Conservation (phyloP, 1,140 invertebrate genomes). For the Ceratitis capitata region DNA sequence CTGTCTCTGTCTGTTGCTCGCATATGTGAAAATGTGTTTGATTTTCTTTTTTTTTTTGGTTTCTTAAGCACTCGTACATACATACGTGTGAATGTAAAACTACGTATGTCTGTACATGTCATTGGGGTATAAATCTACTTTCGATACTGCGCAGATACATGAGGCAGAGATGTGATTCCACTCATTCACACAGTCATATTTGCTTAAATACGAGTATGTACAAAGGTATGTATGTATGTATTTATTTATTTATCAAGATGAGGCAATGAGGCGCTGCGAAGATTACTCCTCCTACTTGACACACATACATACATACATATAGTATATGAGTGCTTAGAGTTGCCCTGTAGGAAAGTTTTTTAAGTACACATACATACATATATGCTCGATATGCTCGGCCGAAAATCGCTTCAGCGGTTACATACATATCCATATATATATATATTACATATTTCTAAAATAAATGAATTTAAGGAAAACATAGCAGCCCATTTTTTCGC, state of each 20-base stretch:
- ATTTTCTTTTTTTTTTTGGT: background rate
- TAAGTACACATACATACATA: too few relatives aligned
- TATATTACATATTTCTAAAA: too few relatives aligned
- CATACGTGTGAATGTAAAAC: too few relatives aligned
- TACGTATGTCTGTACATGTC: too few relatives aligned
- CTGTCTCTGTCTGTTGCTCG: background rate
- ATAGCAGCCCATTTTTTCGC: too few relatives aligned
- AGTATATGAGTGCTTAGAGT: background rate
- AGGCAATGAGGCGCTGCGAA: background rate
- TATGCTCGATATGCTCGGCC: too few relatives aligned
- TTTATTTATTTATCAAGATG: too few relatives aligned
- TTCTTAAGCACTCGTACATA: too few relatives aligned
- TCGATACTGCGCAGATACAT: slow-evolving; percentile 41
- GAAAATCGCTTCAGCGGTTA: too few relatives aligned
- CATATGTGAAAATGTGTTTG: background rate
- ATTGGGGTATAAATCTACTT: background rate
- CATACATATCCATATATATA: too few relatives aligned
- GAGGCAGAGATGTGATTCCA: background rate
- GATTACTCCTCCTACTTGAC: background rate
- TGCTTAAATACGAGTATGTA: background rate
- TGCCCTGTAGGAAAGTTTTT: background rate
- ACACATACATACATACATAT: too few relatives aligned
- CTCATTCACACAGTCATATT: background rate
- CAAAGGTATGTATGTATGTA: background rate
- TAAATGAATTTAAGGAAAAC: too few relatives aligned